phyloP scores from a whole-genome alignment of 2,888 invertebrate genomes.

The Trichopoda pennipes region DNA sequence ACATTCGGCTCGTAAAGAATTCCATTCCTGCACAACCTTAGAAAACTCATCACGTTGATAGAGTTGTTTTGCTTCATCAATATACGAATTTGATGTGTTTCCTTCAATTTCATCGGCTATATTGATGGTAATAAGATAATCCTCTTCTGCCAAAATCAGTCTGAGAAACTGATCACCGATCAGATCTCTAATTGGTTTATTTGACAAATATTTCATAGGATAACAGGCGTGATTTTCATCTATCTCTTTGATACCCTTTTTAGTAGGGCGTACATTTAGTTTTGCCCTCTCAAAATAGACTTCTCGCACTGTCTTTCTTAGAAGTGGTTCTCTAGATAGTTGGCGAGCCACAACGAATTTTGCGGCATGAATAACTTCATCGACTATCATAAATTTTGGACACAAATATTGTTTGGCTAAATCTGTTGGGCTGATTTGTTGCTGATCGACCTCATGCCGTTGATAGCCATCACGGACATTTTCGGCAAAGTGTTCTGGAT shows the following conservation, averaged over 20 bases:
- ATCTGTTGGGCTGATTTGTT: conserved; percentile 90
- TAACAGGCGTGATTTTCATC: conserved; percentile 96
- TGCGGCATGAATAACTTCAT: conserved; percentile 93
- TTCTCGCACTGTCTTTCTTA: conserved; percentile 92
- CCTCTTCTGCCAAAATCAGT: conserved; percentile 89
- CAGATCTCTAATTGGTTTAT: conserved; percentile 95
- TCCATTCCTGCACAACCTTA: conserved; percentile 97
- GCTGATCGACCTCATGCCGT: conserved; percentile 96
- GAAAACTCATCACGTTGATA: conserved; percentile 93
- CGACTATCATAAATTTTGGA: conserved; percentile 85
- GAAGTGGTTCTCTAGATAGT: conserved; percentile 93
- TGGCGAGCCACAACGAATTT: conserved; percentile 97
- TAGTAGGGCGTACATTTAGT: conserved; percentile 90
- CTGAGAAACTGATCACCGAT: conserved; percentile 95
- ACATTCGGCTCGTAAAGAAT: conserved; percentile 91
- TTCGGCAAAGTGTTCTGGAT: conserved; percentile 97
- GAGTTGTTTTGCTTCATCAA: conserved; percentile 92
- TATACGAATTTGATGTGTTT: conserved; percentile 88
- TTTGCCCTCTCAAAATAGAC: conserved; percentile 94
- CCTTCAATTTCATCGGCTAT: conserved; percentile 90
- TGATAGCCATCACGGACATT: conserved; percentile 98
- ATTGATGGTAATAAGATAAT: conserved; percentile 88
- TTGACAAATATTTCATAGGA: conserved; percentile 93
- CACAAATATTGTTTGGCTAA: conserved; percentile 90
- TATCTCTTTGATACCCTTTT: conserved; percentile 95